Conservation (phyloP, 1,140 invertebrate species). For the Magallana ariakensis region DNA sequence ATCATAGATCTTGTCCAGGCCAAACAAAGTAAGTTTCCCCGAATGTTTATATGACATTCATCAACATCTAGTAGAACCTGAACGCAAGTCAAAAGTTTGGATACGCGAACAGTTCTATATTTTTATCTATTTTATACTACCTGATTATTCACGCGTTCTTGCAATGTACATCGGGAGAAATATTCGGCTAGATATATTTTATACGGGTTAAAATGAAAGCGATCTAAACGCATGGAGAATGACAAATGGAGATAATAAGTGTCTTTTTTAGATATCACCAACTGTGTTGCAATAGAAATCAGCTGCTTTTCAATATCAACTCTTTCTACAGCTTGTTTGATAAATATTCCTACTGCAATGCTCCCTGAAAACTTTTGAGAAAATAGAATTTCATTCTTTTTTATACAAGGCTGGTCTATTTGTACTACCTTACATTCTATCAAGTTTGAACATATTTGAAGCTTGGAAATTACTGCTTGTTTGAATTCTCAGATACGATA, state of each 20-base stretch:
- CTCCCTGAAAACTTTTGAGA: neutral
- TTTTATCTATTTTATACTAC: neutral
- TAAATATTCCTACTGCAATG: no score
- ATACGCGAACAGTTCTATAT: neutral
- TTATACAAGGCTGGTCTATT: neutral
- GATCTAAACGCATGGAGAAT: neutral
- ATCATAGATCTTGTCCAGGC: neutral
- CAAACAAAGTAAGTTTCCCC: neutral
- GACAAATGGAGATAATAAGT: neutral
- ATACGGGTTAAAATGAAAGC: no score
- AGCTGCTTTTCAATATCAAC: no score
- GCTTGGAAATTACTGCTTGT: neutral
- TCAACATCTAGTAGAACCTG: neutral
- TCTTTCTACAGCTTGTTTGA: no score
- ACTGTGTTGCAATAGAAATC: neutral
- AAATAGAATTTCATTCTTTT: neutral
- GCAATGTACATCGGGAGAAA: neutral
- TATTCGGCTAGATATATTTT: neutral
- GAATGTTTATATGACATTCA: neutral
- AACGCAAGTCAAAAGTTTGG: neutral
- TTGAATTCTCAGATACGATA: neutral
- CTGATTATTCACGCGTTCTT: neutral
- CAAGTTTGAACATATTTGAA: neutral
- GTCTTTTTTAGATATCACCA: neutral
- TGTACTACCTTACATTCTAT: neutral